Conservation (phyloP, 2,888 invertebrate genomes). For the Pycnomerus fuliginosus region DNA sequence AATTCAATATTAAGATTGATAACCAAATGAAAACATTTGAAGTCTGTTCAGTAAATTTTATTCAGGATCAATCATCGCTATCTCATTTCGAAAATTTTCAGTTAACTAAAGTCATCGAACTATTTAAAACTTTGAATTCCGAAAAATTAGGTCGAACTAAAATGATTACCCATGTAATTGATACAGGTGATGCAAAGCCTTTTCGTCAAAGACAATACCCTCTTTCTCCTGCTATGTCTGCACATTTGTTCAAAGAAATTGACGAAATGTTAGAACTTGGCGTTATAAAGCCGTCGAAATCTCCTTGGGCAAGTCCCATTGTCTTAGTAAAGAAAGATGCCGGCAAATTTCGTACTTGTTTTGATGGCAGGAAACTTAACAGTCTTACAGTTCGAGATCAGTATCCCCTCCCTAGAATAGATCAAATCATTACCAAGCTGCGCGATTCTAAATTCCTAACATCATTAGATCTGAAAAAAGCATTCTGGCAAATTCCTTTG, state of each 20-base stretch:
- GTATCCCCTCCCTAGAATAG: slow-evolving; percentile 7
- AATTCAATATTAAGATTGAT: background rate
- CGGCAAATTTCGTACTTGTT: slow-evolving; percentile 9
- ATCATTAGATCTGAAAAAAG: slow-evolving; percentile 28
- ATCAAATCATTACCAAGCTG: slow-evolving; percentile 15
- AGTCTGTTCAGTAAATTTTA: too few relatives aligned
- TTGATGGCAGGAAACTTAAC: too few relatives aligned
- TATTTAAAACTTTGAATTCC: background rate
- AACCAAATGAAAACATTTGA: background rate
- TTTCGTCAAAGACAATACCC: slow-evolving; percentile 8
- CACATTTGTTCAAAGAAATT: background rate
- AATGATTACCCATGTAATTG: background rate
- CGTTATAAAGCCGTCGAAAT: slow-evolving; percentile 2
- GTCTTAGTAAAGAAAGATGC: slow-evolving; percentile 9
- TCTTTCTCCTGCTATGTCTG: slow-evolving; percentile 1
- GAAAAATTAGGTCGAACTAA: slow-evolving; percentile 1
- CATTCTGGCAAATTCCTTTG: slow-evolving; percentile 35
- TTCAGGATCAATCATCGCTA: too few relatives aligned
- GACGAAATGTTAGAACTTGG: slow-evolving; percentile 1
- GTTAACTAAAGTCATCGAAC: background rate
- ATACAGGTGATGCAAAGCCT: slow-evolving; percentile 8
- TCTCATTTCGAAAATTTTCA: background rate
- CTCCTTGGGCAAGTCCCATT: slow-evolving; percentile 1
- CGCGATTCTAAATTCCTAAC: slow-evolving; percentile 28
- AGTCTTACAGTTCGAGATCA: too few relatives aligned